Base-by-base conservation (phyloP, 2,888 invertebrate species). In the Monochamus alternatus region DNA sequence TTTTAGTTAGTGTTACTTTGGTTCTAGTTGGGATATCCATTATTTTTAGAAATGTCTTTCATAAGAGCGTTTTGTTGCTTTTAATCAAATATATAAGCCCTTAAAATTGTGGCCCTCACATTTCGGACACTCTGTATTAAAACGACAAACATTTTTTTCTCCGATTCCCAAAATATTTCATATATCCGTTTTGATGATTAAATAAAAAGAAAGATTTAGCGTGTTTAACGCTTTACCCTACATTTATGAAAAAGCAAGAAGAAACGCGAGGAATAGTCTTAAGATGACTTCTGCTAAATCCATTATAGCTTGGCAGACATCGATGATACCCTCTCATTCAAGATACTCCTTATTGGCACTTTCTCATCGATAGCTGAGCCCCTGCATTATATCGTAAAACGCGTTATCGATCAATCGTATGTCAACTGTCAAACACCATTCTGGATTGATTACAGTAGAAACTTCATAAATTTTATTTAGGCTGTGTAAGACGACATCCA, bases 321-420 rank as follows among this genome's bases (percentile, higher is more conserved):
- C 55, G 22, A 22, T n/a, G 55, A 55, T 55, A 14, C 5, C 55
- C 55, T 55, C n/a, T 22, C 55, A 55, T 55, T 55, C 14, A 14
- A n/a, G 55, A 55, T 55, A 22, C n/a, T 55, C 55, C 55, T 55
- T 55, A 55, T n/a, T 55, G 55, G 55, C 55, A 12, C 55, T 55
- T 55, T 55, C 55, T 55, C 55, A 14, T n/a, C 55, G 22, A 55
- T 14, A 10, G 47, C 55, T n/a, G 5, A 47, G 47, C 55, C 55
- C 22, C 55, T 55, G 55, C 55, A n/a, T 55, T 55, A 55, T n/a
- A 55, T 12, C 55, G n/a, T n/a, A 3, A 55, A 22, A 7, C n/a
- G 22, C 55, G 55, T 55, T 55, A 55, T 55, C 55, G 55, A 55
- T 55, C 55, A 55, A 22, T n/a, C 22, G n/a, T 7, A 38, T 55